Evolutionary conservation across 2,888 invertebrate genomes (phyloP).

Genomic region (Hemicrepidius hirtus): DNA sequence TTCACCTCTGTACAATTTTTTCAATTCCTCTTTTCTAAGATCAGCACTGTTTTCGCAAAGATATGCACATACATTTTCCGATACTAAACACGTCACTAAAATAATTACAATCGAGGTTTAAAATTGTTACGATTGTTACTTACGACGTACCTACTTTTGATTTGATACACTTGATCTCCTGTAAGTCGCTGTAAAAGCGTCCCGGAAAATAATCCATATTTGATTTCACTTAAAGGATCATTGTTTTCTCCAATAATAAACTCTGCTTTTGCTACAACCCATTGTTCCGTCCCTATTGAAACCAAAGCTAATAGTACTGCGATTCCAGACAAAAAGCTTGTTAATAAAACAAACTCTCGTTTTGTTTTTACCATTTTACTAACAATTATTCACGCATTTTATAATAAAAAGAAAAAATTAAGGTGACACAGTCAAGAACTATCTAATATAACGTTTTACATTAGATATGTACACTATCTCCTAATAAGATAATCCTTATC

Average conservation of each 20-base stretch:
- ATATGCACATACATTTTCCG: slow-evolving; percentile 69
- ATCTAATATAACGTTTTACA: neutral
- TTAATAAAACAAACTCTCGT: slow-evolving; percentile 61
- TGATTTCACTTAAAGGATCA: slow-evolving; percentile 51
- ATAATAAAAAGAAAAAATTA: neutral
- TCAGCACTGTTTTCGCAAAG: slow-evolving; percentile 66
- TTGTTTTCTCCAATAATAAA: slow-evolving; percentile 28
- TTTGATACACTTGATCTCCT: slow-evolving; percentile 56
- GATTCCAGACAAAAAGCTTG: slow-evolving; percentile 64
- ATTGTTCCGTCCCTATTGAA: slow-evolving; percentile 66
- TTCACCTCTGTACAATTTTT: slow-evolving; percentile 61
- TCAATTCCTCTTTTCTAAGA: slow-evolving; percentile 61
- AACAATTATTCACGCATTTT: neutral
- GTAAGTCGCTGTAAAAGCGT: slow-evolving; percentile 57
- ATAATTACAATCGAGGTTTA: slow-evolving; percentile 38
- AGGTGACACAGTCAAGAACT: too few species aligned
- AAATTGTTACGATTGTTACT: neutral
- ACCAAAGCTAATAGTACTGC: slow-evolving; percentile 64
- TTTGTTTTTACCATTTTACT: slow-evolving; percentile 65
- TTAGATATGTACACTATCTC: too few species aligned
- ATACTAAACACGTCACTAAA: slow-evolving; percentile 69
- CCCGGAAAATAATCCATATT: slow-evolving; percentile 67
- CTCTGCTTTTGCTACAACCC: slow-evolving; percentile 61
- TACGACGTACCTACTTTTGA: slow-evolving; percentile 61
- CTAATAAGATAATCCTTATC: neutral